phyloP scores from a whole-genome alignment of 2,888 invertebrate species.

The Orchestes rusci region DNA sequence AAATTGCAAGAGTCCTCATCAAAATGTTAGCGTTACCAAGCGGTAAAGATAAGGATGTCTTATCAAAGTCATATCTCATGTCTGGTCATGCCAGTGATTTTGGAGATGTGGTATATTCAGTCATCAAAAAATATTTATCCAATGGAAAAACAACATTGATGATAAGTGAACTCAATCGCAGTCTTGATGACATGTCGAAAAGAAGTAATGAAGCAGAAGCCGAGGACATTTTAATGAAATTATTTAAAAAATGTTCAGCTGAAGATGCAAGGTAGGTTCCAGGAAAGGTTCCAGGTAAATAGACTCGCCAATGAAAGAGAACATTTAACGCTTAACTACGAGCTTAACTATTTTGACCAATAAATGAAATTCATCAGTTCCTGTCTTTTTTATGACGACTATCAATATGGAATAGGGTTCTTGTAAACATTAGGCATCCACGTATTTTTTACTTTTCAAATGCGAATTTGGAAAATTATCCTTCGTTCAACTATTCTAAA shows the following conservation, averaged over 20 bases:
- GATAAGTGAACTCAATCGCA: slow-evolving; percentile 63
- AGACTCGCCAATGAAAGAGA: no score
- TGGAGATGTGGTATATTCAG: slow-evolving; percentile 67
- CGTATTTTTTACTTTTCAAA: no score
- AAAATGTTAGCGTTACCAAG: slow-evolving; percentile 63
- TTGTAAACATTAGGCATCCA: no score
- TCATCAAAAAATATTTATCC: slow-evolving; percentile 54
- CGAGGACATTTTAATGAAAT: slow-evolving; percentile 57
- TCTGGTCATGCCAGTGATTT: slow-evolving; percentile 60
- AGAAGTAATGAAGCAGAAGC: slow-evolving; percentile 57
- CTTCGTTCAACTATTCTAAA: no score
- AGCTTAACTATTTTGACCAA: no score
- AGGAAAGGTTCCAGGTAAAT: not conserved
- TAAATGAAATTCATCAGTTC: no score
- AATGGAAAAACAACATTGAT: slow-evolving; percentile 48
- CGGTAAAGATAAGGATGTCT: slow-evolving; percentile 53
- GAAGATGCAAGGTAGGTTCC: slow-evolving; percentile 53
- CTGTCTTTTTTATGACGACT: no score
- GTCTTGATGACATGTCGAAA: slow-evolving; percentile 67
- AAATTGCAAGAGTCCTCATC: slow-evolving; percentile 66
- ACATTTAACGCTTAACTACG: no score
- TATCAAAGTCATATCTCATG: slow-evolving; percentile 46
- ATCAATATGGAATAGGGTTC: no score
- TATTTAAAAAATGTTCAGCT: slow-evolving; percentile 62
- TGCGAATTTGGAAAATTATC: no score